Conservation (phyloP, 2,888 invertebrate species). For the Gymnoscelis rufifasciata region DNA sequence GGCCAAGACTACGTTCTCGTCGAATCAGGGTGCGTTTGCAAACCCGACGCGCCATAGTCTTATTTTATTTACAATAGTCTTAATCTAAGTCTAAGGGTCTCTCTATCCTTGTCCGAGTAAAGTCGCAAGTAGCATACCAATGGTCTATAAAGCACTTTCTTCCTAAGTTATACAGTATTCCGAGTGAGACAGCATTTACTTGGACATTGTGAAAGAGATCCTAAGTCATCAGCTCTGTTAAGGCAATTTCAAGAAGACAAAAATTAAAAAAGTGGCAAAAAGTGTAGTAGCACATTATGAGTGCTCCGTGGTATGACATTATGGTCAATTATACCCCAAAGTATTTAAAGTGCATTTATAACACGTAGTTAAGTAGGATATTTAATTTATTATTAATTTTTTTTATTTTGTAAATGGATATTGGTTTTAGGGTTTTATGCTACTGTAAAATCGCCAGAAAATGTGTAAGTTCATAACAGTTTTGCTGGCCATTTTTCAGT, state of each 20-base stretch:
- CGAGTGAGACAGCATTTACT: no score
- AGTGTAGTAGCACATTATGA: no score
- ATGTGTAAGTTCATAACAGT: constrained; percentile 32
- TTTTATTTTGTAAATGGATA: constrained; percentile 20
- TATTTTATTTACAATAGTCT: background rate
- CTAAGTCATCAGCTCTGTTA: no score
- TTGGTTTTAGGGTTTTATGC: constrained; percentile 35
- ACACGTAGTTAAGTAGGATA: constrained; percentile 11
- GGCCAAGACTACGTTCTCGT: constrained; percentile 97
- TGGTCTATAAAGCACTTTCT: no score
- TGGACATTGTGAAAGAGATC: no score
- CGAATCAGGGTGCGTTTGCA: constrained; percentile 96
- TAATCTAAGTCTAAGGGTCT: no score
- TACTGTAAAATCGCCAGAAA: constrained; percentile 63
- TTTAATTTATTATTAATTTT: constrained; percentile 15
- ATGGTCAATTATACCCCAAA: background rate
- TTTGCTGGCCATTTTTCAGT: constrained; percentile 65
- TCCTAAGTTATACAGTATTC: no score
- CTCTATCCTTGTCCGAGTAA: no score
- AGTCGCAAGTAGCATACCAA: no score
- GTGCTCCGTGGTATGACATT: background rate
- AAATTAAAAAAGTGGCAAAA: no score
- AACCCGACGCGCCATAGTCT: constrained; percentile 61
- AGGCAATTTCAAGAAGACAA: no score
- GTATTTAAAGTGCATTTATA: constrained; percentile 25